A percentile compares a stretch with the other conserved stretches of the same genome.
Evolutionary conservation across 2,888 invertebrate species (phyloP).

Genomic region (Escarpia spicata): DNA sequence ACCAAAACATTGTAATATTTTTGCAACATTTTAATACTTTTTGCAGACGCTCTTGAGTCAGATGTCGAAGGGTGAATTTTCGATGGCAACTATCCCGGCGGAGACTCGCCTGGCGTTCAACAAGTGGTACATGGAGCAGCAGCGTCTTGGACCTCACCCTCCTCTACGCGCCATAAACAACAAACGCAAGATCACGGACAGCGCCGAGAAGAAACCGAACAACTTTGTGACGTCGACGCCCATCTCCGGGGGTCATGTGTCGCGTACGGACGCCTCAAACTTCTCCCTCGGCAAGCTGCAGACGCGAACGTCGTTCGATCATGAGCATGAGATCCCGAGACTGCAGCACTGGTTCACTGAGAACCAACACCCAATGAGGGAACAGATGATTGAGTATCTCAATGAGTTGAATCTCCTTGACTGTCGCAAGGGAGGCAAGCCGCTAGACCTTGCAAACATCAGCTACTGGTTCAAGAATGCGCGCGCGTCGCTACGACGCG

Average conservation of each 20-base stretch:
- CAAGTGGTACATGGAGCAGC: conserved; percentile 79
- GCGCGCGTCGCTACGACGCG: conserved; percentile 91
- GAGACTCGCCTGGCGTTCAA: conserved; percentile 89
- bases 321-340: conserved; percentile 94
- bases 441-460: conserved; percentile 93
- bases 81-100: conserved; percentile 73
- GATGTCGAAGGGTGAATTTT: conserved; percentile 77
- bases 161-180: conserved; percentile 21
- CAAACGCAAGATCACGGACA: conserved; percentile 23
- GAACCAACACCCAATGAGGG: conserved; percentile 95
- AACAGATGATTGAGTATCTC: conserved; percentile 96
- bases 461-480: conserved; percentile 92
- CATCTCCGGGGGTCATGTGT: background rate
- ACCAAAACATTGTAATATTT: background rate
- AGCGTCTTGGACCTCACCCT: conserved; percentile 26
- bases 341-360: conserved; percentile 96
- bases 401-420: conserved; percentile 91
- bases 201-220: background rate
- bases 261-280: background rate
- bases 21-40: background rate
- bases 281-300: conserved; percentile 66
- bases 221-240: background rate
- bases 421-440: conserved; percentile 85
- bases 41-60: conserved; percentile 73
- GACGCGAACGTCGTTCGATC: conserved; percentile 96